These are phyloP conservation scores for Berghia stephanieae DNA, from an alignment of 1,140 invertebrate genomes.

Conservation along the genomic window DNA sequence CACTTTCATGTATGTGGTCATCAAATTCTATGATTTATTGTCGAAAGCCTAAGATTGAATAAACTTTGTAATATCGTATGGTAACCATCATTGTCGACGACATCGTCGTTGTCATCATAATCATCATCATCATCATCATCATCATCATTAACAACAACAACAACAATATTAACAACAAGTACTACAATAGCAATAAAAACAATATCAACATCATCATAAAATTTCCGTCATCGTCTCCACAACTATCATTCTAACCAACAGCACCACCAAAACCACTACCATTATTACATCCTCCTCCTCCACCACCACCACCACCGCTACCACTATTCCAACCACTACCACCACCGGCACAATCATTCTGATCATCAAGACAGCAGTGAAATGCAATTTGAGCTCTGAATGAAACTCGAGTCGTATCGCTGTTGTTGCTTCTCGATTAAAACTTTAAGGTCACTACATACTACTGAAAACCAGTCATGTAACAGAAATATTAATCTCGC, in stretches of 20 bases:
- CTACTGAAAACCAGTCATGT: too few relatives aligned
- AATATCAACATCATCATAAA: background rate
- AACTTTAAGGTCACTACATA: too few relatives aligned
- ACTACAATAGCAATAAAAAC: background rate
- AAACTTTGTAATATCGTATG: too few relatives aligned
- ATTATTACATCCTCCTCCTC: conserved; percentile 11
- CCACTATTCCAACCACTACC: conserved; percentile 11
- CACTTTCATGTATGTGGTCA: too few relatives aligned
- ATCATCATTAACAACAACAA: background rate
- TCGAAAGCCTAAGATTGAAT: too few relatives aligned
- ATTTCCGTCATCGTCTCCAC: background rate
- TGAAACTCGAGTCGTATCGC: too few relatives aligned
- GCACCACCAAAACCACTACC: conserved; percentile 18
- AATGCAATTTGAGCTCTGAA: too few relatives aligned
- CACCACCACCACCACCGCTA: conserved; percentile 19
- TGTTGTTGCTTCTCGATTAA: background rate
- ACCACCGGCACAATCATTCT: background rate
- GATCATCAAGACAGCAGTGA: conserved; percentile 13
- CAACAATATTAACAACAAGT: background rate
- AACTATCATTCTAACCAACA: conserved; percentile 10
- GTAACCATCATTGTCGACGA: too few relatives aligned
- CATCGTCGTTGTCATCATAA: too few relatives aligned
- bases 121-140: background rate
- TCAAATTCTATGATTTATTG: too few relatives aligned
- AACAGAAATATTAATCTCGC: too few relatives aligned